These are phyloP conservation scores for Dicaeum eximium DNA, from an alignment of 2,113 vertebrate species.

Conservation along the genomic window DNA sequence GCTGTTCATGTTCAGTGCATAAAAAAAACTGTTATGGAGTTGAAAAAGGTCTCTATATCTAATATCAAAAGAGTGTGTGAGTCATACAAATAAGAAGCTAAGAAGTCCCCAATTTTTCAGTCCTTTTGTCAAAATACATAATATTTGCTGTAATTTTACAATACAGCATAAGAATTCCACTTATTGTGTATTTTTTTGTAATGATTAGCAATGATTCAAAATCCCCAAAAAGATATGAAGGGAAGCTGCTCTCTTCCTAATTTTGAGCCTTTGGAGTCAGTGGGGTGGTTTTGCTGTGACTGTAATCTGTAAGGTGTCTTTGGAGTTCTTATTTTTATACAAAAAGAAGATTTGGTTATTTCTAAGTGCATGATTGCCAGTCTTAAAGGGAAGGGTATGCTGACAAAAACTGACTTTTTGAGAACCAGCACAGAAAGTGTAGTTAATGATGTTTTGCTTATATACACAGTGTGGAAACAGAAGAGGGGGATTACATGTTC, in stretches of 20 bases:
- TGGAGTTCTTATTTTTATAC: not conserved
- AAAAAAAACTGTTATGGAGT: not conserved
- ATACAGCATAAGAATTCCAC: not conserved
- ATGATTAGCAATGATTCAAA: not conserved
- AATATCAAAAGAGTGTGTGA: not conserved
- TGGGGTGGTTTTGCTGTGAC: not conserved
- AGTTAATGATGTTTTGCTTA: not conserved
- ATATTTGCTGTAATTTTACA: not conserved
- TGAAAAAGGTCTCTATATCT: not conserved
- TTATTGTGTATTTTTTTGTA: not conserved
- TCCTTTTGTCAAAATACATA: not conserved
- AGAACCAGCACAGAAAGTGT: not conserved
- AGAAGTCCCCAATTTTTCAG: not conserved
- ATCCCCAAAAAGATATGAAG: not conserved
- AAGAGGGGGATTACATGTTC: constrained; percentile 97
- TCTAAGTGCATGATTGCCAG: not conserved
- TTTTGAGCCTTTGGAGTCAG: not conserved
- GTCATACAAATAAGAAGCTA: not conserved
- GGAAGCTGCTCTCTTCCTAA: not conserved
- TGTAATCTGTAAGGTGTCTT: not conserved
- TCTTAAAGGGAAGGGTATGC: not conserved
- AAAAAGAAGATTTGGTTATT: not conserved
- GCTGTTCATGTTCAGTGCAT: not conserved
- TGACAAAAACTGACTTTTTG: not conserved
- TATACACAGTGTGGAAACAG: constrained; percentile 84